Percentiles rank a stretch among this genome's conserved stretches.
These are phyloP conservation scores for Crocidura indochinensis DNA, from an alignment of 2,797 vertebrate species.

Conservation along the genomic window DNA sequence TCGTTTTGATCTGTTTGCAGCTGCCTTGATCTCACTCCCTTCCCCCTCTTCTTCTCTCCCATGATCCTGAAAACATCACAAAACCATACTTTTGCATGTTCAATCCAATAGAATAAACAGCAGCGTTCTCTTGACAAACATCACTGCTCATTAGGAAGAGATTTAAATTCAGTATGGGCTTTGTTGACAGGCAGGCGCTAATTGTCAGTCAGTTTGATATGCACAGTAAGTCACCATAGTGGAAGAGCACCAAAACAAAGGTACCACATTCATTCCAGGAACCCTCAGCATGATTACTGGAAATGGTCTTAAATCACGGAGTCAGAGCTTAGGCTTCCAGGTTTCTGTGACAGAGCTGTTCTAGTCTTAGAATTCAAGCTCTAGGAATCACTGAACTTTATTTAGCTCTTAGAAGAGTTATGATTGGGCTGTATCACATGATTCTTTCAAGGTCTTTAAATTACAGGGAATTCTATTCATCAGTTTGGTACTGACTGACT, in stretches of 20 bases:
- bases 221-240: slow-evolving; percentile 20
- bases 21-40: slow-evolving; percentile 6
- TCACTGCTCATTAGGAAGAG: slow-evolving; percentile 50
- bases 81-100: slow-evolving; percentile 52
- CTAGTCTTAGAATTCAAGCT: not conserved
- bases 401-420: slow-evolving; percentile 52
- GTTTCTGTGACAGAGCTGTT: not conserved
- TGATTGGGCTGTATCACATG: slow-evolving; percentile 1
- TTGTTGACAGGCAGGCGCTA: slow-evolving; percentile 63
- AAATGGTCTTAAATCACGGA: not conserved
- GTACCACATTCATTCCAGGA: not conserved
- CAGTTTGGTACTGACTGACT: slow-evolving; percentile 27
- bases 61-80: slow-evolving; percentile 24
- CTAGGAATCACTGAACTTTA: slow-evolving; percentile 33
- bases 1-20: slow-evolving; percentile 46
- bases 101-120: slow-evolving; percentile 68
- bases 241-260: not conserved
- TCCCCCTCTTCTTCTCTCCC: slow-evolving; percentile 19
- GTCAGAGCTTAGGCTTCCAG: not conserved
- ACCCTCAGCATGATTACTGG: not conserved
- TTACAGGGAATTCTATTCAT: slow-evolving; percentile 56
- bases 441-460: slow-evolving; percentile 61
- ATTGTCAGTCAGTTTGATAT: slow-evolving; percentile 53
- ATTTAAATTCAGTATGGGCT: slow-evolving; percentile 59
- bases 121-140: slow-evolving; percentile 64